These are phyloP conservation scores for Martes flavigula DNA, from an alignment of 2,797 vertebrate species.

Conservation along the genomic window DNA sequence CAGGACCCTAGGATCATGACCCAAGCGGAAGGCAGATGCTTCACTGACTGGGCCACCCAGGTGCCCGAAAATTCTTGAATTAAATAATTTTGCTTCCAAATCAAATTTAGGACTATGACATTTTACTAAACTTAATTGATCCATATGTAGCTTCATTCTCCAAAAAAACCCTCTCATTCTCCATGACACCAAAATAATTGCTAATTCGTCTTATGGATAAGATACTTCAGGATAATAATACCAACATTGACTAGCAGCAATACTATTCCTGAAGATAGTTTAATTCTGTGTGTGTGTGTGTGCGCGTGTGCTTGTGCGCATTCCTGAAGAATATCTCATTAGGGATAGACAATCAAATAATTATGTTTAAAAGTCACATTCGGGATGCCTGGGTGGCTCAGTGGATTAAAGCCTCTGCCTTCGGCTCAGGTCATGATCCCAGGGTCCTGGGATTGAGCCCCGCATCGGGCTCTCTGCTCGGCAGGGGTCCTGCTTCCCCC, in stretches of 20 bases:
- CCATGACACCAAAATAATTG: neutral
- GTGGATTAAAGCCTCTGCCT: too few relatives aligned
- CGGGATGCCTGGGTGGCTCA: too few relatives aligned
- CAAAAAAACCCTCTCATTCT: neutral
- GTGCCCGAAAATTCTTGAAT: neutral
- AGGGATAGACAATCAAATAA: neutral
- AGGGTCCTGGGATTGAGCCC: too few relatives aligned
- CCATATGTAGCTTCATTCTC: neutral
- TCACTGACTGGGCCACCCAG: too few relatives aligned
- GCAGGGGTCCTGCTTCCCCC: too few relatives aligned
- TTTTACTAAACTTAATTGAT: neutral
- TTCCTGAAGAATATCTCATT: too few relatives aligned
- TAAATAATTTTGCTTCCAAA: neutral
- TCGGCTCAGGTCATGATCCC: too few relatives aligned
- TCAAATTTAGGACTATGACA: neutral
- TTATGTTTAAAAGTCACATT: neutral
- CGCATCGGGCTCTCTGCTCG: too few relatives aligned
- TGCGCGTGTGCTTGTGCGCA: accelerated
- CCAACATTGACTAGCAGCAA: too few relatives aligned
- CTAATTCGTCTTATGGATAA: neutral
- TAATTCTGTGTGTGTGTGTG: neutral
- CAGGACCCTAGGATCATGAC: too few relatives aligned
- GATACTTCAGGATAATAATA: neutral
- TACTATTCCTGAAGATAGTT: neutral
- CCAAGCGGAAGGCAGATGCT: too few relatives aligned